Evolutionary conservation across 2,888 invertebrate genomes (phyloP), one percentile per base, ranked within the genome.

Genomic region (Thera britannica): DNA sequence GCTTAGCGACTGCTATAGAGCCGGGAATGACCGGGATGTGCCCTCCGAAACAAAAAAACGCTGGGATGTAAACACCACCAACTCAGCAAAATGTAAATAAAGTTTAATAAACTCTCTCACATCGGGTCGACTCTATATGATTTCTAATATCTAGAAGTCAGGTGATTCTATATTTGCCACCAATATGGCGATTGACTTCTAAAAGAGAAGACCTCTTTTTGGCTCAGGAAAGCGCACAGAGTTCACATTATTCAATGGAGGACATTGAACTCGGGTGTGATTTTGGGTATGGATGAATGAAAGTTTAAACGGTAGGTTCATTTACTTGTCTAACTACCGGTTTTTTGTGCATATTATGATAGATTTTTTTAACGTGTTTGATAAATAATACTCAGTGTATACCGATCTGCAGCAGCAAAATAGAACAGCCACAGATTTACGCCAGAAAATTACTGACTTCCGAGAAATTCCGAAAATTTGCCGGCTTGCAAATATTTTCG

Each of bases 221-320:
- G 60, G 63, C 63, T 49, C 35, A 23, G 51, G 54, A 56, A 63
- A 55, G 52, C 55, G 61, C 51, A 44, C 58, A 65, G 23, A 23
- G 62, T 58, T 62, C 65, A 56, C 23, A 57, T 63, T 63, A 66
- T 57, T 58, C 61, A 66, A 70, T 54, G 54, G n/a, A 51, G 66
- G 56, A 41, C 52, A 63, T 41, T 67, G 69, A 66, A 60, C 63
- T 44, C 61, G 54, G n/a, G 12, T 54, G 34, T n/a, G 41, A 49
- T 65, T 60, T 65, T 38, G 58, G 64, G 11, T 49, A 49, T 3
- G 44, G 60, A 51, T 34, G 51, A 51, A 51, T 34, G 9, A 60
- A 38, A 48, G 5, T 8, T 46, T 7, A 38, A 49, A 38, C 48
- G 57, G 12, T 2, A n/a, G n/a, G n/a, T 52, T 34, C 34, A 3